Evolutionary conservation across 2,113 vertebrate genomes (phyloP).

Genomic region (Lethenteron camtschaticum): DNA sequence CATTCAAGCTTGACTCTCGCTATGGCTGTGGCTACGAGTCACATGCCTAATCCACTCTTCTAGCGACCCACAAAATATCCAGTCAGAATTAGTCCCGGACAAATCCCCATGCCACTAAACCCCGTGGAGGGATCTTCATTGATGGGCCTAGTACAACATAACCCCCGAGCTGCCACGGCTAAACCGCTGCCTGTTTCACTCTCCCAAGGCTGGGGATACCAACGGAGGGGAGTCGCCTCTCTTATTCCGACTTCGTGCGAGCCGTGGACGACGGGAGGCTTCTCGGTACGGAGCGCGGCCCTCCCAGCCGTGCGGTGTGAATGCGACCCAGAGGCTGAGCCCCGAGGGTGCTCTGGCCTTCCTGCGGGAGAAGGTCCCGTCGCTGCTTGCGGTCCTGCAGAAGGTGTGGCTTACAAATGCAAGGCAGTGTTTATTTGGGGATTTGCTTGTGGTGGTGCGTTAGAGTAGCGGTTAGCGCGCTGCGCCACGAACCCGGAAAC

Average conservation of each 20-base stretch:
- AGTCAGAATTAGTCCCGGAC: no score
- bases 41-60: no score
- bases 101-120: no score
- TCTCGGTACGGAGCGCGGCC: slow-evolving; percentile 12
- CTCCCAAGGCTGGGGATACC: slow-evolving; percentile 19
- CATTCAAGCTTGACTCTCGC: no score
- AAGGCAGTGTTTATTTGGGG: not conserved
- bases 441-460: no score
- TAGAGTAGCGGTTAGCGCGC: no score
- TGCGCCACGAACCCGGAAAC: no score
- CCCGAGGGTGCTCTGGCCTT: slow-evolving; percentile 16
- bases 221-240: slow-evolving; percentile 18
- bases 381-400: slow-evolving; percentile 14
- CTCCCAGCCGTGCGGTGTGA: slow-evolving; percentile 11
- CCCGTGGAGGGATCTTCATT: no score
- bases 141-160: no score
- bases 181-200: slow-evolving; percentile 10
- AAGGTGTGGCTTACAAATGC: slow-evolving; percentile 14
- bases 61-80: no score
- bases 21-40: no score
- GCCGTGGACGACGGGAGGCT: slow-evolving; percentile 14
- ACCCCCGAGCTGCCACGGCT: no score
- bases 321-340: slow-evolving; percentile 15
- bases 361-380: slow-evolving; percentile 17
- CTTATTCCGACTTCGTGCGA: slow-evolving; percentile 27